These are phyloP conservation scores for Pseudolaguvia tuberculata DNA, from an alignment of 2,113 vertebrate species.

Conservation along the genomic window DNA sequence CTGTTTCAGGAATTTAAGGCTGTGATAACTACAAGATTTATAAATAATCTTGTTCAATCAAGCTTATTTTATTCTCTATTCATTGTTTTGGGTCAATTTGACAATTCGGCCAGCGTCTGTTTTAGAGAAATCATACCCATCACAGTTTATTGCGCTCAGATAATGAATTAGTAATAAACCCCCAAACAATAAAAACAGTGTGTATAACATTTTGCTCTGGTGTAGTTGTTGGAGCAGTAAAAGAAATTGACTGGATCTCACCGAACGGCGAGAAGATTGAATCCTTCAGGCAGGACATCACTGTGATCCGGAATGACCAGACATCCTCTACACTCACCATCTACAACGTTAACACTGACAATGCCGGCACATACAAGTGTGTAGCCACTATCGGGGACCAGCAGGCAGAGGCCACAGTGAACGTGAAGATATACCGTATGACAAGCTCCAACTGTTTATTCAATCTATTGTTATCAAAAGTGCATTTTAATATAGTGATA, in stretches of 20 bases:
- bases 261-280: slow-evolving; percentile 84
- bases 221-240: slow-evolving; percentile 80
- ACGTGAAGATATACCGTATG: slow-evolving; percentile 96
- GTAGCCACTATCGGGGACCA: slow-evolving; percentile 78
- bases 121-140: slow-evolving; percentile 14
- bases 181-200: too few relatives aligned
- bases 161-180: neutral
- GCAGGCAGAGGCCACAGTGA: slow-evolving; percentile 85
- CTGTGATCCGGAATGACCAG: slow-evolving; percentile 82
- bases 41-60: slow-evolving; percentile 15
- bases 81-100: slow-evolving; percentile 2
- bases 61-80: slow-evolving; percentile 12
- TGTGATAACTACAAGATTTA: slow-evolving; percentile 20
- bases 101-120: slow-evolving; percentile 8
- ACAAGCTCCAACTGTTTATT: neutral
- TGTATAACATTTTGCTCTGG: slow-evolving; percentile 35
- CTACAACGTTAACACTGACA: slow-evolving; percentile 85
- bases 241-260: slow-evolving; percentile 92
- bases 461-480: too few relatives aligned
- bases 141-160: neutral
- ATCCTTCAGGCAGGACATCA: slow-evolving; percentile 83
- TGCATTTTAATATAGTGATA: too few relatives aligned
- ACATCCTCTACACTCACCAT: slow-evolving; percentile 89
- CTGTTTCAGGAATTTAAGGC: slow-evolving; percentile 25
- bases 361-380: slow-evolving; percentile 92